These are phyloP conservation scores for Antheraea yamamai DNA, from an alignment of 2,888 invertebrate species.

Conservation along the genomic window DNA sequence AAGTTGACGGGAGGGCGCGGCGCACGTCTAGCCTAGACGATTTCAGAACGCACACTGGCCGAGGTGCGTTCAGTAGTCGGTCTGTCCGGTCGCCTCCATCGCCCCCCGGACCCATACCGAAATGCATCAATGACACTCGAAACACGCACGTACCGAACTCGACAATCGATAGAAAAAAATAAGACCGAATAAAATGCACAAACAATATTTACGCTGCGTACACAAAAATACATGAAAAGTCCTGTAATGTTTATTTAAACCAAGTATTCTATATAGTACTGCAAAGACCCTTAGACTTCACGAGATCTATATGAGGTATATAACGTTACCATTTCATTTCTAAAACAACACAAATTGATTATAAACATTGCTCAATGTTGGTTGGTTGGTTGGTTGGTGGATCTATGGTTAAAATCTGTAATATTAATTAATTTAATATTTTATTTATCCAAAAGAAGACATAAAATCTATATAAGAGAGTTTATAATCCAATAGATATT, in stretches of 20 bases:
- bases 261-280: not conserved
- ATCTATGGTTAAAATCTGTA: not conserved
- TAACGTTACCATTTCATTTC: not conserved
- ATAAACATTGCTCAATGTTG: too few relatives aligned
- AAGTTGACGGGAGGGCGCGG: constrained; percentile 68
- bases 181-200: constrained; percentile 21
- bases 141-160: constrained; percentile 72
- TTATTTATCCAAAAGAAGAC: not conserved
- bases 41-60: constrained; percentile 74
- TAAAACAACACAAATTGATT: not conserved
- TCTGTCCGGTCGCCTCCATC: constrained; percentile 53
- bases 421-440: too few relatives aligned
- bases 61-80: constrained; percentile 44
- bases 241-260: not conserved
- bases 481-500: too few relatives aligned
- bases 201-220: not conserved
- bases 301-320: not conserved
- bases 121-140: constrained; percentile 81
- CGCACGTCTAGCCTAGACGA: constrained; percentile 65
- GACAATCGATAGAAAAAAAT: constrained; percentile 65
- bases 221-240: not conserved
- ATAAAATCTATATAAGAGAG: not conserved
- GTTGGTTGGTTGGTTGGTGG: too few relatives aligned
- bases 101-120: constrained; percentile 71
- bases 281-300: not conserved